phyloP scores from a whole-genome alignment of 2,113 vertebrate species.

The Callipepla squamata region DNA sequence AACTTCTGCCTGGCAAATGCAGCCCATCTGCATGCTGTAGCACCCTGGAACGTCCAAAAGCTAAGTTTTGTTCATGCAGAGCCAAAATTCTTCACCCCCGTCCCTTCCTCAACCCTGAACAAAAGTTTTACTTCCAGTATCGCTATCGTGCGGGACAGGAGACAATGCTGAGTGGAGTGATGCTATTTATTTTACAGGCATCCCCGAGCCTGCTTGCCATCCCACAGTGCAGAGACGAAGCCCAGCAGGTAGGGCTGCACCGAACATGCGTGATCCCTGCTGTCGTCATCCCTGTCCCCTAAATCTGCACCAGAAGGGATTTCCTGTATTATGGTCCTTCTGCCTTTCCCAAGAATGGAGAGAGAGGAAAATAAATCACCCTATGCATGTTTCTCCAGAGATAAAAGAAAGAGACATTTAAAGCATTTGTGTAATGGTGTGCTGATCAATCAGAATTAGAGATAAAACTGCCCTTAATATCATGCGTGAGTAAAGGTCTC shows the following conservation, averaged over 20 bases:
- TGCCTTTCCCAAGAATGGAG: not conserved
- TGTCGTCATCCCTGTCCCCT: not conserved
- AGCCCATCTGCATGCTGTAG: not conserved
- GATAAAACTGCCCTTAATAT: constrained; percentile 30
- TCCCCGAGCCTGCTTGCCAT: not conserved
- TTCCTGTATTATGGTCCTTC: not conserved
- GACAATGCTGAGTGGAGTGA: not conserved
- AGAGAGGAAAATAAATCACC: not conserved
- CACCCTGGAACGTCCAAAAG: not conserved
- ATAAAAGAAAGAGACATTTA: not conserved
- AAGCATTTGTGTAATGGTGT: not conserved
- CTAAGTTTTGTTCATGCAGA: not conserved
- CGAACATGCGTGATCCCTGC: not conserved
- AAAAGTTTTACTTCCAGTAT: not conserved
- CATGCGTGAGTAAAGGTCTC: not conserved
- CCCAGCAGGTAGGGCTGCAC: not conserved
- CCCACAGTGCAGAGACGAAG: not conserved
- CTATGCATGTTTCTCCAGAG: not conserved
- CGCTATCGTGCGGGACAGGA: not conserved
- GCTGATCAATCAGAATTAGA: constrained; percentile 27
- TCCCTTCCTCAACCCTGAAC: not conserved
- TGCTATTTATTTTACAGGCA: not conserved
- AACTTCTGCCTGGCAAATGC: constrained; percentile 49
- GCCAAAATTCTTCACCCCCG: not conserved
- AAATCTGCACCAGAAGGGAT: not conserved